Evolutionary conservation across 1,140 invertebrate species (phyloP).

Genomic region (Drosophila sproati): DNA sequence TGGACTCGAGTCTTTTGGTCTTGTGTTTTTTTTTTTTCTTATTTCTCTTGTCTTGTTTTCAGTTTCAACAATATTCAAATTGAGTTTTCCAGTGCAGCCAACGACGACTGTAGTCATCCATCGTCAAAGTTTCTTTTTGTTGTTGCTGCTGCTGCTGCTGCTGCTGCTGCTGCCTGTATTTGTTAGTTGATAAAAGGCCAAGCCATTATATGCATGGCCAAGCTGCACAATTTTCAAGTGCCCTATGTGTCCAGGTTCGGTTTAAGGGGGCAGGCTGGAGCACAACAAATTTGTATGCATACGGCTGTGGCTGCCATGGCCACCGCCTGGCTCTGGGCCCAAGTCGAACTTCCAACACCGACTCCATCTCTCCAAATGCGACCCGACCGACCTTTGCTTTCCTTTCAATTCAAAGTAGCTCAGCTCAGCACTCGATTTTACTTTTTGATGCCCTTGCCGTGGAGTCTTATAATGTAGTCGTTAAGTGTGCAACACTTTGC

Average conservation of each 20-base stretch:
- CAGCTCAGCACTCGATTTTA: constrained; percentile 39
- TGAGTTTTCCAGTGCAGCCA: constrained; percentile 77
- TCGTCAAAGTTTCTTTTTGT: constrained; percentile 71
- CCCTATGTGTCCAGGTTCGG: constrained; percentile 49
- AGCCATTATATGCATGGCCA: constrained; percentile 80
- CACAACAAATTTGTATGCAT: constrained; percentile 77
- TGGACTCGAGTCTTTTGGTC: constrained; percentile 21
- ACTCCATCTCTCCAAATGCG: constrained; percentile 33
- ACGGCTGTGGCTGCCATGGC: constrained; percentile 77
- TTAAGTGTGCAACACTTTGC: too few relatives aligned
- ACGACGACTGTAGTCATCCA: constrained; percentile 68
- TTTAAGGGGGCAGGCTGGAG: background rate
- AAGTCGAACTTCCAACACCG: constrained; percentile 33
- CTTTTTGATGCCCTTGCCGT: constrained; percentile 25
- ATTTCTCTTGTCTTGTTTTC: constrained; percentile 58
- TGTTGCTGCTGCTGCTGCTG: constrained; percentile 37
- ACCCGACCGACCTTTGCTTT: constrained; percentile 44
- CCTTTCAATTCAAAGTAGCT: constrained; percentile 79
- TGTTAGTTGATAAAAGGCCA: constrained; percentile 83
- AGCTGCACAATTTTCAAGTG: constrained; percentile 81
- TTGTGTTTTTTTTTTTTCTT: constrained; percentile 36
- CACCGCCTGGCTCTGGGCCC: constrained; percentile 48
- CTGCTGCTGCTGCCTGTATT: constrained; percentile 67
- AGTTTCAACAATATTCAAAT: constrained; percentile 80
- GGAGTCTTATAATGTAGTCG: background rate